Evolutionary conservation across 2,113 vertebrate species (phyloP), one percentile per base, ranked within the genome.

Genomic region (Dendropsophus ebraccatus): DNA sequence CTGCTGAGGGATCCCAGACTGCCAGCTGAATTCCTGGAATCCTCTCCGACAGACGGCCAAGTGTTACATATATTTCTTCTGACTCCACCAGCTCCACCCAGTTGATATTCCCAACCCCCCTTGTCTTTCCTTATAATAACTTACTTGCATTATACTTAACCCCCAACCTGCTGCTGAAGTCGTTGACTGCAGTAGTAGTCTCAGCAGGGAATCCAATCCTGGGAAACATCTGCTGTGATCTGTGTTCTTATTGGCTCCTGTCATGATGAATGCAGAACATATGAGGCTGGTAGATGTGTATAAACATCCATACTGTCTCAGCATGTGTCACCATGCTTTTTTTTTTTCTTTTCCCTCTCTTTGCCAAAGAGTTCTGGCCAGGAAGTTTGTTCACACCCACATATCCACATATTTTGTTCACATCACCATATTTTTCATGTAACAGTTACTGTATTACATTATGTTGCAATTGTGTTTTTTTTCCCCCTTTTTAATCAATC

Each of bases 61-160:
- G 80, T 69, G 62, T 50, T 69, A 35, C 67, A 83, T 83, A 52
- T 62, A 54, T 70, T 70, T 73, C 81, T 56, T 45, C 81, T 83
- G 81, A 73, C 67, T 72, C 5, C 23, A 73, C 65, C 81, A n/a
- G 16, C 81, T 73, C 81, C 50, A 45, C 67, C 67, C 81, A 21
- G 54, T 19, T 41, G 56, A 83, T 73, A 83, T 54, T 69, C 49
- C 8, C 49, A 69, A 32, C 16, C 41, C 45, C 60, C 47, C 28
- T 49, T 49, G 4, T 81, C 12, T 69, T 47, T 35, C 45, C 58
- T 49, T 49, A n/a, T 65, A 47, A 35, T 65, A 19, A 30, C 49
- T 54, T 16, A 30, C 52, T 4, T 37, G 1, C 28, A 10, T 45
- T 28, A 19, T 47, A 70, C 35, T 81, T 81, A 45, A 49, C 60